A percentile compares a stretch with the other conserved stretches of the same genome.
Conservation (phyloP, 2,113 vertebrate genomes). For the Abramis brama region DNA sequence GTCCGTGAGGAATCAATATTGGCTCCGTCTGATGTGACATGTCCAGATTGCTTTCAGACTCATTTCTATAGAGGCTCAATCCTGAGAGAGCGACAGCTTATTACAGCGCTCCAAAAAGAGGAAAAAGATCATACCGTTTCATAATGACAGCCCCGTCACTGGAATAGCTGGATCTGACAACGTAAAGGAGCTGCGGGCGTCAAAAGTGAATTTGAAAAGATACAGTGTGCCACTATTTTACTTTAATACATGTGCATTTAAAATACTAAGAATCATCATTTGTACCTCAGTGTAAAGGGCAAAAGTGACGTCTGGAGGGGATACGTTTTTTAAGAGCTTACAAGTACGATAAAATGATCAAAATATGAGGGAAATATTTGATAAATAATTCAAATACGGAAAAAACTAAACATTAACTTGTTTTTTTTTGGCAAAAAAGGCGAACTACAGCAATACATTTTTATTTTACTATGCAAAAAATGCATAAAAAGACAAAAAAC, state of each 20-base stretch:
- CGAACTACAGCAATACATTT: too few relatives aligned
- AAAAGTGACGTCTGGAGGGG: too few relatives aligned
- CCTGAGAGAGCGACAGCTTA: constrained; percentile 68
- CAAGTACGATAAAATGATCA: too few relatives aligned
- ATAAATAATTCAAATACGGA: too few relatives aligned
- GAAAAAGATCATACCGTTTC: constrained; percentile 61
- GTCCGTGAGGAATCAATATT: constrained; percentile 76
- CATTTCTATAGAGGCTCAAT: constrained; percentile 69
- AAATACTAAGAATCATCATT: not conserved
- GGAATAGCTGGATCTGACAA: constrained; percentile 46
- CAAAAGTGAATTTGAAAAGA: not conserved
- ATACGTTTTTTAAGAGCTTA: too few relatives aligned
- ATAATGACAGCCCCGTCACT: constrained; percentile 63
- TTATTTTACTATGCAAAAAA: too few relatives aligned
- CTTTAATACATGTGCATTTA: not conserved
- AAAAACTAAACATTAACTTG: too few relatives aligned
- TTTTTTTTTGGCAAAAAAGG: too few relatives aligned
- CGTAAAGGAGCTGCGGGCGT: not conserved
- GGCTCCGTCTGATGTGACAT: constrained; percentile 71
- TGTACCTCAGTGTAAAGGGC: not conserved
- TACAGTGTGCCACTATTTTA: not conserved
- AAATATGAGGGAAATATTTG: too few relatives aligned
- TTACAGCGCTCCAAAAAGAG: constrained; percentile 67
- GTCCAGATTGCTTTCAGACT: constrained; percentile 78
- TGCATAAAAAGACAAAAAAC: too few relatives aligned